Conservation (phyloP, 2,797 vertebrate species). For the Channa striata region DNA sequence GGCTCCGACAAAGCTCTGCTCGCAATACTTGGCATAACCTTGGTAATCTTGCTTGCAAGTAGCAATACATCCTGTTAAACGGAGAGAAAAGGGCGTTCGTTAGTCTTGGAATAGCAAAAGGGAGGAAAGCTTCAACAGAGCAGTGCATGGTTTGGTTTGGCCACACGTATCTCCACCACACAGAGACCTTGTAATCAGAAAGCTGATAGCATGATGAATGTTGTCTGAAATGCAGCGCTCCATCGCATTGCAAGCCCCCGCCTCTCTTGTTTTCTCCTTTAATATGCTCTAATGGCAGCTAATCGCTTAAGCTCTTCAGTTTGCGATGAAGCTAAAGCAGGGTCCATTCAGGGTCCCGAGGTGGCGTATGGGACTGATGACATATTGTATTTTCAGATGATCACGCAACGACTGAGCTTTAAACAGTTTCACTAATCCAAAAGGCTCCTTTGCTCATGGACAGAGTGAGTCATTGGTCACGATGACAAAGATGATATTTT, state of each 20-base stretch:
- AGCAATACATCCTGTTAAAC: conserved; percentile 27
- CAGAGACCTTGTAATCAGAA: conserved; percentile 38
- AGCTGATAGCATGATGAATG: conserved; percentile 58
- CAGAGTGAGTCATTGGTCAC: conserved; percentile 52
- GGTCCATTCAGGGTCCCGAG: conserved; percentile 40
- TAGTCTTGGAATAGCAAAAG: conserved; percentile 43
- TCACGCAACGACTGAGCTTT: conserved; percentile 61
- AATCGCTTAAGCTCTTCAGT: conserved; percentile 55
- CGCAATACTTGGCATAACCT: neutral
- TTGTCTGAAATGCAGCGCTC: conserved; percentile 54
- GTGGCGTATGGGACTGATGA: conserved; percentile 65
- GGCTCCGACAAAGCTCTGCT: neutral
- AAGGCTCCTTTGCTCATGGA: conserved; percentile 45
- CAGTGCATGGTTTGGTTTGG: conserved; percentile 10
- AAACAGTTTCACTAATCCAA: conserved; percentile 54
- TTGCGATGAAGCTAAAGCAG: conserved; percentile 39
- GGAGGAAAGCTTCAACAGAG: conserved; percentile 20
- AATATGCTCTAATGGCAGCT: conserved; percentile 43
- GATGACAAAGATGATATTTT: conserved; percentile 28
- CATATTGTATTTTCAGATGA: conserved; percentile 62
- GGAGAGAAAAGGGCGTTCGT: conserved; percentile 25
- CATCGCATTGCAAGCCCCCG: conserved; percentile 21
- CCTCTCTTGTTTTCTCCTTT: conserved; percentile 24
- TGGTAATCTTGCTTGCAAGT: conserved; percentile 16
- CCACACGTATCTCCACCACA: conserved; percentile 35